Base-by-base conservation (phyloP, 2,888 invertebrate genomes). In the Unio pictorum region DNA sequence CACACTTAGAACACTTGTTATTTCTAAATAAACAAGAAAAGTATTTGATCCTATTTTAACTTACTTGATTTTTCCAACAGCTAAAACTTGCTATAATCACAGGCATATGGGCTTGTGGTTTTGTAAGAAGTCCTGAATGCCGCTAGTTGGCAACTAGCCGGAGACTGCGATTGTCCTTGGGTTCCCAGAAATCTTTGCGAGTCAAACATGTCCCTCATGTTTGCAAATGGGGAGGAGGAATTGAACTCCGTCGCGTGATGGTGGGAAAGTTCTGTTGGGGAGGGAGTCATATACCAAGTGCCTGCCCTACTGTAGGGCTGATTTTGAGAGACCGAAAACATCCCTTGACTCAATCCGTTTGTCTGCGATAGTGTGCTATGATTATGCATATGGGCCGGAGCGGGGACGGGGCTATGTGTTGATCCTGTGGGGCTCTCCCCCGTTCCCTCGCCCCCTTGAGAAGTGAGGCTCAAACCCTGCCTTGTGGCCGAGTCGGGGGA, bases 71-170 rank as follows among this genome's bases (percentile, higher is more conserved):
- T 34, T 11, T 18, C 45, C 67, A 55, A 1, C 18, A 17, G 56
- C 74, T 62, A 81, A 69, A 81, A 81, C 67, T 79, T 80, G 26
- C 78, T 81, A 64, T 85, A 86, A 73, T 87, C 86, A 75, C 86
- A 87, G 8, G 84, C 78, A 64, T 86, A 87, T 17, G 84, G 77
- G 4, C 72, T 61, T 7, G 82, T 66, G n/a, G 85, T 73, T 69
- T 87, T 87, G 72, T 86, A 87, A 0, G 84, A 82, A 3, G 83
- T 72, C 61, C 86, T 72, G 74, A 86, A 87, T n/a, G 87, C 84
- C 1, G 87, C 85, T 20, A 87, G 79, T 67, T 87, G 87, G 68
- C 87, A 86, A 70, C 86, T 86, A 11, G 85, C 76, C 18, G 84
- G 78, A 11, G 75, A 63, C 63, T 81, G 81, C 28, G 68, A 68